phyloP scores from a whole-genome alignment of 2,797 vertebrate genomes.

The Spheniscus humboldti region DNA sequence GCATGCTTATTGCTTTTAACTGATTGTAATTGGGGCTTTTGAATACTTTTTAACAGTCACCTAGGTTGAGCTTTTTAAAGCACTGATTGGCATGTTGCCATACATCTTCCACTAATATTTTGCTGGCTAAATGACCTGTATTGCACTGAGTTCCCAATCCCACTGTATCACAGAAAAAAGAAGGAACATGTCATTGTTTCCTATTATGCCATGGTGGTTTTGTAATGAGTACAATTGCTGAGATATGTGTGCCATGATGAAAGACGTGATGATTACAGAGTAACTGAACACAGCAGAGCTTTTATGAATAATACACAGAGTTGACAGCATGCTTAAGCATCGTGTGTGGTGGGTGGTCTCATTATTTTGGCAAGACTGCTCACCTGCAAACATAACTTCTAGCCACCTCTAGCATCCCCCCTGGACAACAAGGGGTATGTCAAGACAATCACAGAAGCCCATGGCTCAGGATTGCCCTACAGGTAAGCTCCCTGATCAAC shows the following conservation, averaged over 20 bases:
- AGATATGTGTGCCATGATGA: constrained; percentile 20
- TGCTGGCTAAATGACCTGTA: neutral
- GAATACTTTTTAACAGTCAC: constrained; percentile 52
- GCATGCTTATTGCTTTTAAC: constrained; percentile 62
- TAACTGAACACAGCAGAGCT: constrained; percentile 20
- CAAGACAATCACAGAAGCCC: neutral
- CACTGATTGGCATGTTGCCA: neutral
- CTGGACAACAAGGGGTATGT: neutral
- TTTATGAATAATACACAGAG: neutral
- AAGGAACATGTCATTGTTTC: neutral
- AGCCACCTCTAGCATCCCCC: neutral
- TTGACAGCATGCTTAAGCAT: neutral
- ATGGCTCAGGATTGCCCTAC: neutral
- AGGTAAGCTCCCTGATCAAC: neutral
- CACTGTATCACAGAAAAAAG: neutral
- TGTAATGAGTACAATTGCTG: neutral
- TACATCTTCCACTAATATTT: neutral
- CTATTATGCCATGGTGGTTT: neutral
- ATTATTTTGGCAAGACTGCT: neutral
- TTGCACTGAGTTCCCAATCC: neutral
- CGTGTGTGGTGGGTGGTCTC: neutral
- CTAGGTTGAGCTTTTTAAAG: constrained; percentile 25
- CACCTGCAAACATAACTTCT: neutral
- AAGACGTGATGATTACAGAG: constrained; percentile 22
- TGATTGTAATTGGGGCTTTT: constrained; percentile 51